Percentiles rank a stretch among this genome's conserved stretches.
phyloP scores from a whole-genome alignment of 2,113 vertebrate genomes.

The Grammomys surdaster region DNA sequence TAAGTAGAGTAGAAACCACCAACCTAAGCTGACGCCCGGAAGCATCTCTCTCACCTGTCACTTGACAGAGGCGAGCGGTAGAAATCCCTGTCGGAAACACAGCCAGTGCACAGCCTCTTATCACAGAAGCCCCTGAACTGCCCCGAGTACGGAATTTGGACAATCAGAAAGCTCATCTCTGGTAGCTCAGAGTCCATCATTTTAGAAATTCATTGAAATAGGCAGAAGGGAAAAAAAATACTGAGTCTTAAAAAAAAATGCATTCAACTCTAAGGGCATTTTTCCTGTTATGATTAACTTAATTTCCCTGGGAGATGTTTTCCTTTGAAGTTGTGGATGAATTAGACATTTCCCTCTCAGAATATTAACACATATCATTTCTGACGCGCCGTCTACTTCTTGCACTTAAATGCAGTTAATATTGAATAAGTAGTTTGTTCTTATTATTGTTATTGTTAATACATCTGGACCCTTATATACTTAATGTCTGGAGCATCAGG shows the following conservation, averaged over 20 bases:
- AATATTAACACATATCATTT: constrained; percentile 64
- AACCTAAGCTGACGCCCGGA: constrained; percentile 73
- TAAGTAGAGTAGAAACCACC: constrained; percentile 82
- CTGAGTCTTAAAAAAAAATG: constrained; percentile 55
- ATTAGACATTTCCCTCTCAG: constrained; percentile 57
- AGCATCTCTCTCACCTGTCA: constrained; percentile 63
- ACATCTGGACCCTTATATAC: not conserved
- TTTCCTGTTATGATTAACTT: constrained; percentile 71
- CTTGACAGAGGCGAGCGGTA: constrained; percentile 60
- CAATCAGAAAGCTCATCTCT: constrained; percentile 17
- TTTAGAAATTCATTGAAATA: constrained; percentile 66
- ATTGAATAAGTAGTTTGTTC: constrained; percentile 34
- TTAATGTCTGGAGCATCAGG: constrained; percentile 42
- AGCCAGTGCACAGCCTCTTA: not conserved
- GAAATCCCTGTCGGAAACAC: not conserved
- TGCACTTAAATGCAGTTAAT: constrained; percentile 55
- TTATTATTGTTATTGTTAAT: constrained; percentile 38
- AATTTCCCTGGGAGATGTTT: constrained; percentile 61
- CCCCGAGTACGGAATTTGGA: not conserved
- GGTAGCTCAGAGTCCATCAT: constrained; percentile 16
- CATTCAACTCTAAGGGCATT: constrained; percentile 46
- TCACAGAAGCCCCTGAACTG: not conserved
- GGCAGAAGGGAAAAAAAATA: constrained; percentile 65
- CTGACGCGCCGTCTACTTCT: constrained; percentile 28
- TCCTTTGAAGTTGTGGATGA: constrained; percentile 65